Conservation (phyloP, 2,113 vertebrate genomes). For the Scomber colias region DNA sequence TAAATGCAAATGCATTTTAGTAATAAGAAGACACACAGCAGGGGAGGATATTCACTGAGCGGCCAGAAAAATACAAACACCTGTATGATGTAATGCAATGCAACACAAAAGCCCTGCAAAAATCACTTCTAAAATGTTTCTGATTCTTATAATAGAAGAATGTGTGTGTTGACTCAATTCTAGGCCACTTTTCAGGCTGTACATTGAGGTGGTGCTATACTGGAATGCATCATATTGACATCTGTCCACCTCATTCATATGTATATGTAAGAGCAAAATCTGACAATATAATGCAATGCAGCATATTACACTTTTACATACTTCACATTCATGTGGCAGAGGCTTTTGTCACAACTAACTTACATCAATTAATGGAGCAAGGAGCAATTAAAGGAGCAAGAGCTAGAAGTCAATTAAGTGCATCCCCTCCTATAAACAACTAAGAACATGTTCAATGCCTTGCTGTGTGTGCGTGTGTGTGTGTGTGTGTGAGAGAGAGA, state of each 20-base stretch:
- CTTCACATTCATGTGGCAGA: background rate
- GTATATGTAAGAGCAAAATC: background rate
- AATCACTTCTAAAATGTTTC: background rate
- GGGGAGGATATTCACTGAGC: background rate
- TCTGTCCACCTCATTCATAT: background rate
- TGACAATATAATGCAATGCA: background rate
- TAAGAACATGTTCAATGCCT: background rate
- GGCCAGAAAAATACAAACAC: conserved; percentile 18
- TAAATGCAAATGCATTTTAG: conserved; percentile 9
- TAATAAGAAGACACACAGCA: background rate
- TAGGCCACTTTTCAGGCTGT: background rate
- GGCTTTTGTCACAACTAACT: background rate
- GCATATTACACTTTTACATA: background rate
- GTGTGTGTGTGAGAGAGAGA: no score
- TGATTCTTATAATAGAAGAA: background rate
- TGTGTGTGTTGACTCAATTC: background rate
- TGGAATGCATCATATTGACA: background rate
- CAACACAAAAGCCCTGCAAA: background rate
- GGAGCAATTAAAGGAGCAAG: no score
- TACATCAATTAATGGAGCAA: no score
- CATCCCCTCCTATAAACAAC: background rate
- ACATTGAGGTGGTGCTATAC: background rate
- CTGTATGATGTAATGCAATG: conserved; percentile 26
- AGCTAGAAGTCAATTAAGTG: background rate
- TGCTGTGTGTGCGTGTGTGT: background rate